Evolutionary conservation across 2,888 invertebrate genomes (phyloP).

Genomic region (Lochmaea crataegi): DNA sequence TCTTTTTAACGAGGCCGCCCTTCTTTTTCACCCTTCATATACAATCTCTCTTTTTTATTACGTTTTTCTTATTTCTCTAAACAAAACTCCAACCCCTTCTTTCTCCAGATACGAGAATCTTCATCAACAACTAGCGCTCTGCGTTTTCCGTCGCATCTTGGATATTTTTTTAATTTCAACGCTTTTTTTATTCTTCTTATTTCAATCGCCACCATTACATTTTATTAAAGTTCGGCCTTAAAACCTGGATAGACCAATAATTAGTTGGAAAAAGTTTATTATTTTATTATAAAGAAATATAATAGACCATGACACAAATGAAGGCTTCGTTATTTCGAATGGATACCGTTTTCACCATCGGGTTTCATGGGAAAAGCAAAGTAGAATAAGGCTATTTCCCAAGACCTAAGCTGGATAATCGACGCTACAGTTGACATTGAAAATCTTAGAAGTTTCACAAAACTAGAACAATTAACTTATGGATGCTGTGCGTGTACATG

Average conservation of each 20-base stretch:
- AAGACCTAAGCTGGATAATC: too few species aligned
- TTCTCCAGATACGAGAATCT: conserved; percentile 31
- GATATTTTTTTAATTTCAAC: not conserved
- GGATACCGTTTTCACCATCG: too few species aligned
- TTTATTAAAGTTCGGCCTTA: not conserved
- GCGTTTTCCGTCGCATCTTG: conserved; percentile 16
- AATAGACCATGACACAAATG: too few species aligned
- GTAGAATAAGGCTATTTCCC: too few species aligned
- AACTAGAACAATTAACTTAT: too few species aligned
- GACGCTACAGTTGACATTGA: too few species aligned
- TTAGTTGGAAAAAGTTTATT: not conserved
- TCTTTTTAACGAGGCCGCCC: conserved; percentile 60
- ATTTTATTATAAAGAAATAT: too few species aligned
- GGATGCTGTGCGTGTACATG: too few species aligned
- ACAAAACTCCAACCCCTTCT: conserved; percentile 53
- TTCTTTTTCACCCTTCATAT: conserved; percentile 56
- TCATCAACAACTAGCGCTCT: conserved; percentile 21
- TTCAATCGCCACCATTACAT: not conserved
- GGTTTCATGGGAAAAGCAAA: too few species aligned
- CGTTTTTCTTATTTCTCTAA: conserved; percentile 56
- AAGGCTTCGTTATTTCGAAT: too few species aligned
- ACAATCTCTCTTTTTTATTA: conserved; percentile 51
- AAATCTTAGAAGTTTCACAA: too few species aligned
- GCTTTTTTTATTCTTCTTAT: not conserved
- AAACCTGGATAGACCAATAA: not conserved